A percentile compares a stretch with the other conserved stretches of the same genome.
phyloP scores from a whole-genome alignment of 1,140 invertebrate species.

The Drosophila malerkotliana region DNA sequence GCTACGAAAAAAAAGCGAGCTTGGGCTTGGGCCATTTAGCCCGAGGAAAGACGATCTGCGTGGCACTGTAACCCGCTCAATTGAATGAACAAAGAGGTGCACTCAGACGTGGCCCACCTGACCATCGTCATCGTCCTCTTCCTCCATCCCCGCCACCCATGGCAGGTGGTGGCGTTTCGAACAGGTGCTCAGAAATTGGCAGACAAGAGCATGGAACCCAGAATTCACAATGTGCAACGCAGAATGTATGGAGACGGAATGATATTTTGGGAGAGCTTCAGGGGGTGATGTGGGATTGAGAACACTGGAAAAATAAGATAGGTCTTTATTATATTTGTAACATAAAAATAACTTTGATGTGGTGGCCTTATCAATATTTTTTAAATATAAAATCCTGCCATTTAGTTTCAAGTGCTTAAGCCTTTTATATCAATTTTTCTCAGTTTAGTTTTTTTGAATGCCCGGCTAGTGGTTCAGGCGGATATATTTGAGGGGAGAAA shows the following conservation, averaged over 20 bases:
- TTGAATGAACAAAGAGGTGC: conserved; percentile 54
- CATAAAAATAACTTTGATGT: not conserved
- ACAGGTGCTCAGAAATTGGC: conserved; percentile 47
- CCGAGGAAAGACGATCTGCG: conserved; percentile 30
- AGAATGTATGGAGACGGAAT: conserved; percentile 25
- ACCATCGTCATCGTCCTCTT: not conserved
- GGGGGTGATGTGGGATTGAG: not conserved
- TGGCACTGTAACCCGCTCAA: conserved; percentile 44
- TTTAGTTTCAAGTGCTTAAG: not conserved
- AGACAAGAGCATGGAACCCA: conserved; percentile 19
- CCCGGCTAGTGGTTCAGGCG: not conserved
- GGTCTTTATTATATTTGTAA: too few relatives aligned
- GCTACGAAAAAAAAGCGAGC: conserved; percentile 10
- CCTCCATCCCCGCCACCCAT: not conserved
- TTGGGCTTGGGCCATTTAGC: conserved; percentile 32
- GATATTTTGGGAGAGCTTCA: conserved; percentile 2
- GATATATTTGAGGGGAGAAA: not conserved
- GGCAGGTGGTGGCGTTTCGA: conserved; percentile 39
- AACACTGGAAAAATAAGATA: not conserved
- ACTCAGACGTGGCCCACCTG: conserved; percentile 12
- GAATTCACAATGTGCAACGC: conserved; percentile 21
- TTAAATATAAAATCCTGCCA: too few relatives aligned
- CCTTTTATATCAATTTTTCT: not conserved
- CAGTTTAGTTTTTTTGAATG: not conserved
- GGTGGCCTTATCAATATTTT: too few relatives aligned